Evolutionary conservation across 1,140 invertebrate genomes (phyloP).

Genomic region (Steinernema feltiae): DNA sequence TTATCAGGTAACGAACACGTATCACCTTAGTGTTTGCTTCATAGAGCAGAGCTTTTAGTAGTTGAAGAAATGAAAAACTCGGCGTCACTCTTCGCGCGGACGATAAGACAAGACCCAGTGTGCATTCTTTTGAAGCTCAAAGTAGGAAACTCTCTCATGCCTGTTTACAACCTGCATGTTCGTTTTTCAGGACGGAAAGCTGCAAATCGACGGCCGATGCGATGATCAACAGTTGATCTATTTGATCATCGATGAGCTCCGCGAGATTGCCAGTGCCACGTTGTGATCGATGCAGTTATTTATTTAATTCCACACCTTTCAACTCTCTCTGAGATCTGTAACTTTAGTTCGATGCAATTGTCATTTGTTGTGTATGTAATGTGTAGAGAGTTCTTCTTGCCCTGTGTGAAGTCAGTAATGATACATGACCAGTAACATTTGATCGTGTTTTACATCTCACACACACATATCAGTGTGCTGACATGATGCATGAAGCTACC

Average conservation of each 20-base stretch:
- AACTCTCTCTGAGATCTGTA: no score
- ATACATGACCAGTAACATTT: no score
- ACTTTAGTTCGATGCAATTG: no score
- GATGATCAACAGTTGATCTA: constrained; percentile 25
- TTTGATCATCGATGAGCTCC: constrained; percentile 21
- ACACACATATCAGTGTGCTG: no score
- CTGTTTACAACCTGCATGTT: constrained; percentile 1
- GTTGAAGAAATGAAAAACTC: constrained; percentile 43
- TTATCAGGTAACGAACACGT: constrained; percentile 43
- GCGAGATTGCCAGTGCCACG: constrained; percentile 13
- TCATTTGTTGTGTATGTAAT: no score
- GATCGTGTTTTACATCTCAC: no score
- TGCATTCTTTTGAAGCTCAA: constrained; percentile 48
- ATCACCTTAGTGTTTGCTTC: neutral
- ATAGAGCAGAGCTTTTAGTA: constrained; percentile 30
- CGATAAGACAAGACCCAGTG: constrained; percentile 34
- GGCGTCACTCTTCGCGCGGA: constrained; percentile 44
- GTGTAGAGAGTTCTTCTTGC: no score
- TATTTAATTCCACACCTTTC: neutral
- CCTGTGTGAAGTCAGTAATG: no score
- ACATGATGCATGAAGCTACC: no score
- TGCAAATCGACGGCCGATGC: constrained; percentile 25
- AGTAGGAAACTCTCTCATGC: constrained; percentile 26
- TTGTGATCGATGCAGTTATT: constrained; percentile 8
- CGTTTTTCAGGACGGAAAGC: constrained; percentile 25